phyloP scores from a whole-genome alignment of 2,888 invertebrate genomes.

The Drosophila parthenogenetica region DNA sequence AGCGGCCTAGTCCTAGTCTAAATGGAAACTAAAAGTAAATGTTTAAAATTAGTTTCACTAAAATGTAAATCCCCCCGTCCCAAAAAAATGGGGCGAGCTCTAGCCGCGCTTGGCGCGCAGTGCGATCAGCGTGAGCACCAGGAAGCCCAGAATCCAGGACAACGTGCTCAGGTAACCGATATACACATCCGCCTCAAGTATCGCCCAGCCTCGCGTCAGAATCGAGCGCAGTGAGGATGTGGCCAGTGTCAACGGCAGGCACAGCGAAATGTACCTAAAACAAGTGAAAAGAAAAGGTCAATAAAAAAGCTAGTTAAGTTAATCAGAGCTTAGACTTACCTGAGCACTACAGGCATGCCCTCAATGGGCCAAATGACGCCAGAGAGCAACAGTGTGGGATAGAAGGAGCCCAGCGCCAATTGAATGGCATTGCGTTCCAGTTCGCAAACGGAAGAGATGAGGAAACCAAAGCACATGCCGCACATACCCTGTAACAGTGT shows the following conservation, averaged over 20 bases:
- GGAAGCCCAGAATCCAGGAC: constrained; percentile 93
- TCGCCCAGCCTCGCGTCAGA: constrained; percentile 94
- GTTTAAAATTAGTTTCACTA: constrained; percentile 53
- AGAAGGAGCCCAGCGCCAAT: constrained; percentile 96
- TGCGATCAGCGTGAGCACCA: constrained; percentile 92
- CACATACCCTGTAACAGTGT: constrained; percentile 96
- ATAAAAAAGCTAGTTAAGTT: neutral
- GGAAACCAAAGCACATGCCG: constrained; percentile 98
- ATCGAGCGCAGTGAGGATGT: constrained; percentile 95
- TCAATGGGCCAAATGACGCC: constrained; percentile 99
- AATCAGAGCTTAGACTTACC: constrained; percentile 78
- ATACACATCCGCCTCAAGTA: constrained; percentile 93
- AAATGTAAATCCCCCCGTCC: constrained; percentile 27
- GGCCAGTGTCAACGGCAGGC: constrained; percentile 95
- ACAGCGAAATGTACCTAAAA: constrained; percentile 90
- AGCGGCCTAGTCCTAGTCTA: constrained; percentile 53
- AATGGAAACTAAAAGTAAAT: constrained; percentile 49
- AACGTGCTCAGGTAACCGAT: constrained; percentile 94
- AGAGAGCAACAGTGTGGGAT: constrained; percentile 95
- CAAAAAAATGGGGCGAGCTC: constrained; percentile 45
- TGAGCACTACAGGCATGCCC: constrained; percentile 94
- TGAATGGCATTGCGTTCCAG: constrained; percentile 97
- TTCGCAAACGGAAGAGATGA: constrained; percentile 96
- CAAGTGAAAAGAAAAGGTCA: neutral
- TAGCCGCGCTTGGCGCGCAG: constrained; percentile 93